A percentile compares a stretch with the other conserved stretches of the same genome.
These are phyloP conservation scores for Amphipoea lucens DNA, from an alignment of 2,888 invertebrate genomes.

Conservation along the genomic window DNA sequence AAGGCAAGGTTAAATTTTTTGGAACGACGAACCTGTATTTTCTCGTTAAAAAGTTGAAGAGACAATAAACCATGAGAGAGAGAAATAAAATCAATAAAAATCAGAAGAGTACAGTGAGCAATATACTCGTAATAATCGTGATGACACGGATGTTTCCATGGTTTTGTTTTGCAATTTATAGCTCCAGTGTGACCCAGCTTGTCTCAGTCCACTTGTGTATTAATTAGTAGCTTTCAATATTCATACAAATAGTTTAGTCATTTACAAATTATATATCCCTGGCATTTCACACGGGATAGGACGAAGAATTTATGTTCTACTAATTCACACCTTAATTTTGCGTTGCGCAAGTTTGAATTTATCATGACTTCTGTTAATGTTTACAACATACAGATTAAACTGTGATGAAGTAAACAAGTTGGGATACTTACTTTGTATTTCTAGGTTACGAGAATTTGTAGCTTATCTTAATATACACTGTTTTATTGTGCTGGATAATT, in stretches of 20 bases:
- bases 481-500: not conserved
- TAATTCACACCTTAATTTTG: constrained; percentile 29
- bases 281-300: constrained; percentile 44
- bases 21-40: not conserved
- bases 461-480: not conserved
- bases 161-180: not conserved
- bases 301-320: constrained; percentile 17
- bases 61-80: not conserved
- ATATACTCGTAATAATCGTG: not conserved
- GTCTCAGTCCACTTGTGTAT: not conserved
- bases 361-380: constrained; percentile 10
- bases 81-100: not conserved
- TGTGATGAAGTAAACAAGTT: constrained; percentile 5
- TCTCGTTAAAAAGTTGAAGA: not conserved
- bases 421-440: constrained; percentile 16
- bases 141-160: not conserved
- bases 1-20: not conserved
- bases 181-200: too few relatives aligned
- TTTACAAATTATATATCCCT: constrained; percentile 51
- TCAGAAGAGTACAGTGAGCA: not conserved
- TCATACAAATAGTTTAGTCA: constrained; percentile 4
- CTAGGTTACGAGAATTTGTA: constrained; percentile 11
- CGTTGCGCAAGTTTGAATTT: constrained; percentile 27
- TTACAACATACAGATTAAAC: constrained; percentile 22
- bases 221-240: constrained; percentile 15